Evolutionary conservation across 2,888 invertebrate species (phyloP), one percentile per base, ranked within the genome.

Genomic region (Drosophila mimica): DNA sequence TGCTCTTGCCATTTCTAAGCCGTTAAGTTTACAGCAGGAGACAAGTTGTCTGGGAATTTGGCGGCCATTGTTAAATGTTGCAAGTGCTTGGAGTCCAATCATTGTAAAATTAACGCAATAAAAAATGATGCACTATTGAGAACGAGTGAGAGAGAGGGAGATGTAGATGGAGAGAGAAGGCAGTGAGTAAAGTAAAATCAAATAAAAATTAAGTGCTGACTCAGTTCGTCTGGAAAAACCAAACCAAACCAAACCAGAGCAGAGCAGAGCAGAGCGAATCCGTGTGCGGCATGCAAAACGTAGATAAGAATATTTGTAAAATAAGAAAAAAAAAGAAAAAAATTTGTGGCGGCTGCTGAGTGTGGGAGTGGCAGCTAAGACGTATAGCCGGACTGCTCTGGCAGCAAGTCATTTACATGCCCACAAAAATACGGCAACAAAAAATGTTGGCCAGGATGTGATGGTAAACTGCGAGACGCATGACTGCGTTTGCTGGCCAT

Each of bases 121-220:
- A 81, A 85, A 82, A 83, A 74, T 83, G 74, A 83, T 70, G 73
- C 74, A 79, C 77, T 74, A 46, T 49, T 59, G 40, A 34, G 15
- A 34, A 25, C 25, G 43, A 58, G 9, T 7, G 49, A 38, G 28
- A 20, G 28, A 4, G 20, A 36, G 31, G 25, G 28, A 3, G 40
- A 40, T n/a, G n/a, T n/a, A n/a, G n/a, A n/a, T n/a, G n/a, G n/a
- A n/a, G n/a, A 33, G 20, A 64, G 70, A 52, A 60, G 67, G 33
- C 54, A 58, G 60, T 53, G 79, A 81, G 67, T 72, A 65, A 72
- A 79, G 82, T 69, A 79, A 81, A 86, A 79, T 83, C 86, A 88
- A 83, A 87, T 88, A 85, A 87, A 86, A 88, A 85, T 87, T 74
- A 88, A 88, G 77, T 88, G 88, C 88, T 88, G 88, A 87, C 79